phyloP scores from a whole-genome alignment of 2,113 vertebrate species.

The Setophaga coronata region DNA sequence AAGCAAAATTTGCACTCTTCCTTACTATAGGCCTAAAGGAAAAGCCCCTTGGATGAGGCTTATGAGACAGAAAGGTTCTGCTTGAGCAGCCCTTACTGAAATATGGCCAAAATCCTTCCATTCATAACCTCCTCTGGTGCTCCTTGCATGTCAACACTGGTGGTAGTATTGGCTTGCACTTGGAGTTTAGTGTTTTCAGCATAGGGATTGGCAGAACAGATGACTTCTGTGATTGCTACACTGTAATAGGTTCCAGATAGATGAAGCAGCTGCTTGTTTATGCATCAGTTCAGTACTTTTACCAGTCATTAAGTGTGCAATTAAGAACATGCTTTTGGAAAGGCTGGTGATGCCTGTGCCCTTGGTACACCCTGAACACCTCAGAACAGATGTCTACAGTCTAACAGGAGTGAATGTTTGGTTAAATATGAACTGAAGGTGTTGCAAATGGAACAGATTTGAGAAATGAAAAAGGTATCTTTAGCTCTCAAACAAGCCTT shows the following conservation, averaged over 20 bases:
- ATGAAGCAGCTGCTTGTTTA: conserved; percentile 59
- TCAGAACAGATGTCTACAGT: background rate
- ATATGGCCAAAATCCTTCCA: background rate
- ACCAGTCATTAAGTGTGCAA: background rate
- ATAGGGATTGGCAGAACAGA: background rate
- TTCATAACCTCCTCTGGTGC: background rate
- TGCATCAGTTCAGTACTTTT: background rate
- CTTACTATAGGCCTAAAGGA: background rate
- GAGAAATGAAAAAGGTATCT: background rate
- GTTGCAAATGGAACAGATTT: background rate
- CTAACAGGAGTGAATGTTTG: background rate
- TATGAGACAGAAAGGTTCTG: conserved; percentile 8
- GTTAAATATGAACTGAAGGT: background rate
- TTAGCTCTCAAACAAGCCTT: background rate
- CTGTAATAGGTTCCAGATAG: conserved; percentile 37
- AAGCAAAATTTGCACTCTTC: background rate
- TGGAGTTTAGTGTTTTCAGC: background rate
- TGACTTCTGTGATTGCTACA: conserved; percentile 38
- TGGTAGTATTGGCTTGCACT: background rate
- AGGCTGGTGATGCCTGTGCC: background rate
- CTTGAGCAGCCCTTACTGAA: conserved; percentile 37
- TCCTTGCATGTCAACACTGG: background rate
- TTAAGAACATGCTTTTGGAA: background rate
- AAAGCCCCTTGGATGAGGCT: background rate
- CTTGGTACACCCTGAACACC: background rate